Base-by-base conservation (phyloP, 2,797 vertebrate genomes). In the Amblyopsis hoosieri region DNA sequence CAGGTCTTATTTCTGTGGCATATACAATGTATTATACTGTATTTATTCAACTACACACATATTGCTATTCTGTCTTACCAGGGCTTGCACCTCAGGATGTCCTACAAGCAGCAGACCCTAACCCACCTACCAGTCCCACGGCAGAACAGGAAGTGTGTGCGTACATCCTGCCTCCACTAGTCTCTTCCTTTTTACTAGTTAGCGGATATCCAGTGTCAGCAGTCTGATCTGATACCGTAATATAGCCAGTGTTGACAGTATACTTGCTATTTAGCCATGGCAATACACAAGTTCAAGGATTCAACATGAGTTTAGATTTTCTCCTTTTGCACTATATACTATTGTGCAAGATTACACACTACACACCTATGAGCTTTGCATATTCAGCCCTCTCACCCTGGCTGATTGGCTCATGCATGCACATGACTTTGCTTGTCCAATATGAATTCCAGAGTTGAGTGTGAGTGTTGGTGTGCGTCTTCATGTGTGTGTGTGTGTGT, bases 141-240 rank as follows among this genome's bases (percentile, higher is more conserved):
- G 77, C 77, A 66, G 76, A 86, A 81, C 86, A 87, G 88, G 90
- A 90, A 73, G 60, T 71, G 74, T 85, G 81, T 86, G 19, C 19
- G 80, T 71, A 89, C 83, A 83, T 91, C 90, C 89, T 90, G 90
- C 76, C 76, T 75, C 75, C 82, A 66, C 78, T 12, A 62, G 59
- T 68, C 78, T 69, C 72, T 90, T 91, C 89, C 89, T 91, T 80
- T 85, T 69, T 83, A 89, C 87, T 89, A 85, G 80, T 85, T 87
- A 89, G 74, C 58, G 4, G 45, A 57, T 57, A 2, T 60, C 51
- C 66, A 57, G 55, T 86, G 85, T 72, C 55, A 29, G 45, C 31
- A 46, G 48, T n/a, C 42, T 33, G 47, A 33, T 47, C 56, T 50
- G 49, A 60, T 53, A 48, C 3, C 17, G 58, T 29, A 7, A 23